Conservation (phyloP, 2,888 invertebrate genomes). For the Pammene aurita region DNA sequence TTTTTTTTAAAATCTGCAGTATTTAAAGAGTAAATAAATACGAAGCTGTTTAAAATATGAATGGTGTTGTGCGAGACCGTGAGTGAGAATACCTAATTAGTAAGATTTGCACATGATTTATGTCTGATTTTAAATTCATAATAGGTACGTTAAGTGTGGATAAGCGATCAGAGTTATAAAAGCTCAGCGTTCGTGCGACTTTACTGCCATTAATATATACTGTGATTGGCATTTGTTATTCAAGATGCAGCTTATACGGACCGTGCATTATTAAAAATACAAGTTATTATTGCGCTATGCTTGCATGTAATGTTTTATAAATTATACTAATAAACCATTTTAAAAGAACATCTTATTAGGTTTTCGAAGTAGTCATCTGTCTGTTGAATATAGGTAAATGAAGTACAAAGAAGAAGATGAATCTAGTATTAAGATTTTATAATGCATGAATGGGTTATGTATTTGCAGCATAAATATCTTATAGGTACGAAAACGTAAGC, state of each 20-base stretch:
- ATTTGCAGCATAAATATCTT: too few species aligned
- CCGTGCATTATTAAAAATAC: slow-evolving; percentile 33
- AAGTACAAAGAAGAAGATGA: too few species aligned
- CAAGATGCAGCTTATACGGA: slow-evolving; percentile 18
- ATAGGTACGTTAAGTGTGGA: background rate
- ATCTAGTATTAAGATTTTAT: too few species aligned
- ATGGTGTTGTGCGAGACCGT: too few species aligned
- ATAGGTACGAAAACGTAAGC: too few species aligned
- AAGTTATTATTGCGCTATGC: slow-evolving; percentile 20
- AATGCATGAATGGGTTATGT: too few species aligned
- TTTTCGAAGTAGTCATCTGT: too few species aligned
- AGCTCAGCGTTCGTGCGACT: slow-evolving; percentile 2
- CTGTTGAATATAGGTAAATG: too few species aligned
- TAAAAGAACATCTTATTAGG: too few species aligned
- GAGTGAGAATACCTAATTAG: background rate
- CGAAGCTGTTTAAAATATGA: too few species aligned
- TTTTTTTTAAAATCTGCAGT: too few species aligned
- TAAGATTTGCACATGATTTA: background rate
- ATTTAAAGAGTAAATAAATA: too few species aligned
- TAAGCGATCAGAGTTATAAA: slow-evolving; percentile 5
- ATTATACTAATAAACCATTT: background rate
- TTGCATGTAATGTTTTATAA: slow-evolving; percentile 21
- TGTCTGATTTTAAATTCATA: background rate
- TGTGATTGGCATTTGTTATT: slow-evolving; percentile 32
- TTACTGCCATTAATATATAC: slow-evolving; percentile 14